Evolutionary conservation across 2,888 invertebrate species (phyloP).

Genomic region (Calliopum simillimum): DNA sequence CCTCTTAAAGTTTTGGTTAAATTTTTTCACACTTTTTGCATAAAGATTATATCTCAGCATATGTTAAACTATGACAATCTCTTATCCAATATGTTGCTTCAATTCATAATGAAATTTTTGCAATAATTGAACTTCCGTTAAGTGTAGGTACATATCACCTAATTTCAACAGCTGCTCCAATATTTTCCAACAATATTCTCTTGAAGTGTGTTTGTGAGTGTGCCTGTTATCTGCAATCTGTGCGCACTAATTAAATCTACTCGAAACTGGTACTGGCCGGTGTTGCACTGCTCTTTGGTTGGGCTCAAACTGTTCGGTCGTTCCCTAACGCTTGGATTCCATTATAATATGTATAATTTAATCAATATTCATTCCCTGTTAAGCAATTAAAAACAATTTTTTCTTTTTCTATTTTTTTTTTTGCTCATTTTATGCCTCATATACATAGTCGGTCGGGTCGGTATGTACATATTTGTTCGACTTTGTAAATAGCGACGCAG

Average conservation of each 20-base stretch:
- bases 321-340: neutral
- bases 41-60: too few relatives aligned
- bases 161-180: slow-evolving; percentile 20
- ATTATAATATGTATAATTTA: slow-evolving; percentile 26
- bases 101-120: neutral
- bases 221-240: slow-evolving; percentile 16
- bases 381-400: neutral
- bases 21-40: too few relatives aligned
- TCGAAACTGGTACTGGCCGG: slow-evolving; percentile 37
- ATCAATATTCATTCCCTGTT: slow-evolving; percentile 22
- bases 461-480: too few relatives aligned
- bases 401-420: neutral
- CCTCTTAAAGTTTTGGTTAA: too few relatives aligned
- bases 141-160: slow-evolving; percentile 34
- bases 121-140: neutral
- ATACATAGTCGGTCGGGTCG: too few relatives aligned
- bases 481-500: too few relatives aligned
- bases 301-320: slow-evolving; percentile 2
- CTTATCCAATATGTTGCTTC: too few relatives aligned
- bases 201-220: too few relatives aligned
- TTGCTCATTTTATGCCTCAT: neutral
- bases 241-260: slow-evolving; percentile 41
- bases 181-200: neutral
- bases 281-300: slow-evolving; percentile 1
- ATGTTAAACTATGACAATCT: too few relatives aligned